Evolutionary conservation across 1,140 invertebrate genomes (phyloP).

Genomic region (Metopolophium dirhodum): DNA sequence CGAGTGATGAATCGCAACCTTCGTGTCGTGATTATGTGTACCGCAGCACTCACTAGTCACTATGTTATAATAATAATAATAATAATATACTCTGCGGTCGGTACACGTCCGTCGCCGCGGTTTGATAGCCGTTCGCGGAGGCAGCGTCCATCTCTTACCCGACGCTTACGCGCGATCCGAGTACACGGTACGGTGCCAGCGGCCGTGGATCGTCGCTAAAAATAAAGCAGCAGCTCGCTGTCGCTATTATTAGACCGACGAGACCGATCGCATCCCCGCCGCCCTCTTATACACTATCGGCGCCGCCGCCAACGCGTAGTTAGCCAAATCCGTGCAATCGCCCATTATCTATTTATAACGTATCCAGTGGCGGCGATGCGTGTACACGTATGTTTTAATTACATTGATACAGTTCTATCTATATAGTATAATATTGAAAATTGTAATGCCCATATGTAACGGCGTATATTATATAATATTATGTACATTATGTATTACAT

Average conservation of each 20-base stretch:
- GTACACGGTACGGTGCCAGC: neutral
- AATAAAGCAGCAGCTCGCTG: neutral
- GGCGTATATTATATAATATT: neutral
- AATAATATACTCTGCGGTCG: no score
- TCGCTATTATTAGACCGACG: constrained; percentile 11
- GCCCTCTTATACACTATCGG: neutral
- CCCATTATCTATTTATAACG: constrained; percentile 41
- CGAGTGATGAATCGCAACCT: neutral
- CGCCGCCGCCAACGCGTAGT: neutral
- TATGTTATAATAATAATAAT: neutral
- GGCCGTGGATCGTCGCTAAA: constrained; percentile 15
- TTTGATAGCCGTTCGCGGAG: neutral
- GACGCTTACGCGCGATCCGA: neutral
- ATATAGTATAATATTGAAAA: neutral
- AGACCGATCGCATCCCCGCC: no score
- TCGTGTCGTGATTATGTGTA: neutral
- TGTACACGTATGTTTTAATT: neutral
- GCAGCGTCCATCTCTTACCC: neutral
- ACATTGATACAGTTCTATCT: neutral
- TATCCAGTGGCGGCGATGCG: neutral
- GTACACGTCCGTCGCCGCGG: neutral
- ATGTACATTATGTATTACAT: neutral
- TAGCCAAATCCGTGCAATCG: constrained; percentile 11
- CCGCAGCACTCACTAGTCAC: neutral
- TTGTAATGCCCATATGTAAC: neutral